phyloP scores from a whole-genome alignment of 2,113 vertebrate species.

The Sigmodon hispidus region DNA sequence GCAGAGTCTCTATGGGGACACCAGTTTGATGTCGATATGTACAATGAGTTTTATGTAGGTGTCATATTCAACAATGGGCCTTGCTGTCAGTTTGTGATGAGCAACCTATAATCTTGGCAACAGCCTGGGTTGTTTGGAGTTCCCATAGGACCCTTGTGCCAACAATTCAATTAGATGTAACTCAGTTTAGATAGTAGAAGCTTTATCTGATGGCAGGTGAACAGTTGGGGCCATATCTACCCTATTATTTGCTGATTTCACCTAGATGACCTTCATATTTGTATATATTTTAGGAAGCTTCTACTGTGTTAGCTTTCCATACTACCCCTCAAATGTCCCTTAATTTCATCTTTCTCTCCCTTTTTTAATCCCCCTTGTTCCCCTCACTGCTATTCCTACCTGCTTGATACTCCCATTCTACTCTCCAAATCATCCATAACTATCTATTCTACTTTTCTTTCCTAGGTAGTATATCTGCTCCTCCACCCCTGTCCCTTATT shows the following conservation, averaged over 20 bases:
- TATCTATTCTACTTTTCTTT: background rate
- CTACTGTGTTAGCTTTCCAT: background rate
- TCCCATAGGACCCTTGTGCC: background rate
- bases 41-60: background rate
- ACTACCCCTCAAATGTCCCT: background rate
- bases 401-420: accelerated
- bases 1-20: accelerated
- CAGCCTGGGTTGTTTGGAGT: background rate
- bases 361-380: background rate
- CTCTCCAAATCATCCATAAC: background rate
- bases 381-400: background rate
- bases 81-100: background rate
- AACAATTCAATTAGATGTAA: background rate
- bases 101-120: background rate
- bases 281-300: background rate
- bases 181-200: background rate
- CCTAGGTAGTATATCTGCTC: background rate
- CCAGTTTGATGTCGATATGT: background rate
- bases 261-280: background rate
- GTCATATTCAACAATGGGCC: background rate
- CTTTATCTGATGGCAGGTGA: background rate
- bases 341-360: background rate
- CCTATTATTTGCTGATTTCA: background rate
- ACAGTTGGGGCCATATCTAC: background rate
- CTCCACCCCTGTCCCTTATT: background rate